Base-by-base conservation (phyloP, 2,888 invertebrate species). In the Drosophila leonis region DNA sequence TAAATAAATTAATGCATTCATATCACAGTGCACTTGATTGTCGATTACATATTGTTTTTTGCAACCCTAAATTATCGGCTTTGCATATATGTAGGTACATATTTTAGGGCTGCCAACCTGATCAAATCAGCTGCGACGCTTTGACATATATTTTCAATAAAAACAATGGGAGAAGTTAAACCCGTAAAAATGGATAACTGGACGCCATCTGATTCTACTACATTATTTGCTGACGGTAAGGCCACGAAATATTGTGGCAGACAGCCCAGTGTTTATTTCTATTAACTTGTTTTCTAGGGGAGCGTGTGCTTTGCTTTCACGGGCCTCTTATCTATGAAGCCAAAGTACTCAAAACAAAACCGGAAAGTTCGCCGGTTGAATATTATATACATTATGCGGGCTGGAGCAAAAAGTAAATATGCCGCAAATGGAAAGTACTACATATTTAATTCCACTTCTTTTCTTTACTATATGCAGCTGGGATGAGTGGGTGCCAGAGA, bases 311-410 rank as follows among this genome's bases (percentile, higher is more conserved):
- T 33, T 99, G 99, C 93, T 99, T 98, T 92, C 98, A 99, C 93
- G 98, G 98, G 0, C 98, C 98, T 4, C 94, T 98, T 33, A 97
- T 99, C 81, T 99, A 99, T 92, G 98, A 99, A 94, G 98, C 98
- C 41, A 99, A 99, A 95, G 98, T 98, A 91, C 94, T 98, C 31
- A 98, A 97, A 93, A 95, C 96, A 61, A 94, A 96, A 76, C 95
- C 96, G 3, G 97, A 97, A 92, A 98, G 98, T 83, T 98, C 98
- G 93, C 96, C 96, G 93, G 95, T 97, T 9, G 96, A 97, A 91
- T 98, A 98, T 93, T 96, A 97, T 70, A 98, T 99, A 78, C 99
- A 99, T 93, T 99, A 99, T 93, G 98, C 98, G 80, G 98, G 98
- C 2, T 99, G 99, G 99, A 99, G 98, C 92, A 99, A 98, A 94